Evolutionary conservation across 2,797 vertebrate genomes (phyloP), one percentile per base, ranked within the genome.

Genomic region (Eremophila alpestris): DNA sequence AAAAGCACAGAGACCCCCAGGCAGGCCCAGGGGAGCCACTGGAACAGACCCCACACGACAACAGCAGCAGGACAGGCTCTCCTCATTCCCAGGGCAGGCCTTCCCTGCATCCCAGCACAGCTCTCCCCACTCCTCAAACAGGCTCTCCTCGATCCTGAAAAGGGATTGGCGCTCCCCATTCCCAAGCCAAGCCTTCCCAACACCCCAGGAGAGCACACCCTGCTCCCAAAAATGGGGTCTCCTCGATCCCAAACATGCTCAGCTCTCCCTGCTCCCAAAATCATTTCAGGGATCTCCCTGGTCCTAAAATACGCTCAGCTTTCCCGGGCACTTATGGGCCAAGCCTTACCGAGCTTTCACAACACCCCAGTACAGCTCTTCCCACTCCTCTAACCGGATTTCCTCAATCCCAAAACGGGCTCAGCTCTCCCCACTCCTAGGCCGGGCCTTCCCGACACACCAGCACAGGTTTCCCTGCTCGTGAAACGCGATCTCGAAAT

Each of bases 151-250:
- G 0, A 60, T 4, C 40, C 55, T 48, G 27, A 29, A 76, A 54
- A 0, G 0, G 40, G 13, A 40, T 60, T 7, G 1, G n/a, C 0
- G 0, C 20, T 40, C 19, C 29, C 6, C 5, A 32, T 12, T 43
- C 34, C 59, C 16, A 9, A 11, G 3, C 38, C 3, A 1, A 43
- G 23, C 60, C 20, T 29, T 38, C 30, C 32, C 5, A 2, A 38
- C 7, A 20, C 2, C 6, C 19, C 71, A 20, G 16, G 19, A 68
- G 16, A 85, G 16, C 55, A 59, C 27, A n/a, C 22, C 18, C 38
- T 16, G 15, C 38, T 67, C 60, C 32, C 18, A 8, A 51, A 51
- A 49, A 43, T 1, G 32, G 30, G 20, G 6, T 43, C 21, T 49
- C 17, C 52, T 65, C 9, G 0, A 32, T 8, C 52, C 9, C 60